Evolutionary conservation across 2,113 vertebrate species (phyloP).

Genomic region (Salvelinus fontinalis): DNA sequence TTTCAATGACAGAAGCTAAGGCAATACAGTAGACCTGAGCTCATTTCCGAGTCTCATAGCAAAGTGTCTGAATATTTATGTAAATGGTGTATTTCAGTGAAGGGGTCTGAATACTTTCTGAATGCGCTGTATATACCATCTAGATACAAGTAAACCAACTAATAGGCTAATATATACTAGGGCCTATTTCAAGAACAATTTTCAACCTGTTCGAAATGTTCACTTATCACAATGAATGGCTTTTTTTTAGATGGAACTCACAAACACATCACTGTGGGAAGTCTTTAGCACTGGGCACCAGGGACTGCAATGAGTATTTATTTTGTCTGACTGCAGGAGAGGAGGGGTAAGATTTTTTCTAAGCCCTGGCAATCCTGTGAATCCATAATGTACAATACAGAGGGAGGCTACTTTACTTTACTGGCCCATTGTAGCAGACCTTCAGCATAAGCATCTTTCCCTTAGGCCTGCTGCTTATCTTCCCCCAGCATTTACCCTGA

Average conservation of each 20-base stretch:
- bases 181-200: neutral
- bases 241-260: conserved; percentile 39
- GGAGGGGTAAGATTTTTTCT: conserved; percentile 38
- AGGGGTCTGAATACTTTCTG: too few species aligned
- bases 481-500: conserved; percentile 35
- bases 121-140: neutral
- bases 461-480: conserved; percentile 37
- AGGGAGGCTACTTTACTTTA: conserved; percentile 22
- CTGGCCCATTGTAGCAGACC: conserved; percentile 16
- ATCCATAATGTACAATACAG: conserved; percentile 16
- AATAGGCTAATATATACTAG: neutral
- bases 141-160: neutral
- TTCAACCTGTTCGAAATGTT: neutral
- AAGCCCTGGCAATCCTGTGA: conserved; percentile 26
- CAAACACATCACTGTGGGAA: conserved; percentile 15
- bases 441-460: conserved; percentile 34
- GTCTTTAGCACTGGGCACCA: conserved; percentile 29
- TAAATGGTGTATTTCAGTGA: too few species aligned
- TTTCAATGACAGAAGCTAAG: too few species aligned
- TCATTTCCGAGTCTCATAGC: too few species aligned
- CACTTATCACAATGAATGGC: conserved; percentile 22
- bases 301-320: conserved; percentile 42
- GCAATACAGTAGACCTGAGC: too few species aligned
- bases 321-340: conserved; percentile 37
- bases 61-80: too few species aligned